A percentile compares a stretch with the other conserved stretches of the same genome.
Evolutionary conservation across 2,888 invertebrate species (phyloP).

Genomic region (Mycalesis mineus): DNA sequence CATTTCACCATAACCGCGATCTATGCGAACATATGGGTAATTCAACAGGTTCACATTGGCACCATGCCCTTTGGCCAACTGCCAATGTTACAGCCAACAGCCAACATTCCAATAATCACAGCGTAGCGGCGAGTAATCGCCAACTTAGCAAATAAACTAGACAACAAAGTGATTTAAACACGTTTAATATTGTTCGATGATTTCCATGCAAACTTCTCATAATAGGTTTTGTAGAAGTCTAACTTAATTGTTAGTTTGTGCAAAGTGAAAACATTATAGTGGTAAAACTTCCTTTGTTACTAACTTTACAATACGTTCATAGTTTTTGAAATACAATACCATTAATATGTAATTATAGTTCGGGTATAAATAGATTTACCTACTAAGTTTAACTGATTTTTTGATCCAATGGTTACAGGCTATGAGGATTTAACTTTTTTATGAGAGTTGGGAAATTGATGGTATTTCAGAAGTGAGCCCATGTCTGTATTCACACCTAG

Average conservation of each 20-base stretch:
- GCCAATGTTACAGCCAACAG: conserved; percentile 53
- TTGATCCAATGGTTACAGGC: no score
- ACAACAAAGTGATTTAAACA: conserved; percentile 4
- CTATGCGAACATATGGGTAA: conserved; percentile 25
- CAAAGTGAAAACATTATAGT: background rate
- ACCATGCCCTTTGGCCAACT: conserved; percentile 54
- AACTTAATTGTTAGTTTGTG: background rate
- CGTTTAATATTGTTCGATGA: background rate
- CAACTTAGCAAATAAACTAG: conserved; percentile 19
- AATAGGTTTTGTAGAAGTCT: background rate
- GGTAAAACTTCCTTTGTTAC: background rate
- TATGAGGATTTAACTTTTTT: no score
- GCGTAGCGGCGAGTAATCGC: conserved; percentile 22
- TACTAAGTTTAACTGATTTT: no score
- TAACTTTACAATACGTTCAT: background rate
- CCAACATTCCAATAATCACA: conserved; percentile 52
- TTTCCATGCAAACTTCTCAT: background rate
- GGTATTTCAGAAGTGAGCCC: no score
- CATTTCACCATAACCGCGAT: background rate
- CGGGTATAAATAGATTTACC: no score
- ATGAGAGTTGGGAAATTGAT: no score
- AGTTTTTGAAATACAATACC: no score
- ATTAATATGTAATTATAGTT: no score
- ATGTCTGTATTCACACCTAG: no score
- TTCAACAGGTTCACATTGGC: conserved; percentile 68